Base-by-base conservation (phyloP, 1,140 invertebrate genomes). In the Plectus sambesii region DNA sequence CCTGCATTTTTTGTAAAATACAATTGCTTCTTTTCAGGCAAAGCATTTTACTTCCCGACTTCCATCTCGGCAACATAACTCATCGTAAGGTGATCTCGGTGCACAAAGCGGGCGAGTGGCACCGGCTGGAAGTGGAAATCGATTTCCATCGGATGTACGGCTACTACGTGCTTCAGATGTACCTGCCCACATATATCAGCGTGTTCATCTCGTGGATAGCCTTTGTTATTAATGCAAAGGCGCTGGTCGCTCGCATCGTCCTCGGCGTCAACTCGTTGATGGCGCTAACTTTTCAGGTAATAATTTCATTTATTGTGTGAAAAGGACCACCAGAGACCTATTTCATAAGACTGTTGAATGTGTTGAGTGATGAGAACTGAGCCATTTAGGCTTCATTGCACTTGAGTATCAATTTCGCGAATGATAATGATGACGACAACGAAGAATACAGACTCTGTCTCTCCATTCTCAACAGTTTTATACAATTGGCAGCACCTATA, bases 61-160 rank as follows among this genome's bases (percentile, higher is more conserved):
- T 59, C 44, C 26, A 43, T 22, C 20, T 66, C 9, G 45, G 40
- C 12, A 26, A 38, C 17, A 43, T 61, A 63, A 19, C 60, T 65
- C 38, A 63, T 53, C 19, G n/a, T n/a, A n/a, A n/a, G n/a, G n/a
- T n/a, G n/a, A n/a, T n/a, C n/a, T n/a, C n/a, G n/a, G n/a, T n/a
- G n/a, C n/a, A 66, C 51, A 66, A 66, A 49, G 63, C 63, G 12
- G 63, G 63, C 5, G 57, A 66, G 45, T 66, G 63, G 63, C 67
- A 69, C 49, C 44, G 63, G 2, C 40, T 66, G 12, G 67, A 62
- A n/a, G 51, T 68, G 8, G 66, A 69, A 36, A 45, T 67, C 19
- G 41, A 41, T 5, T 69, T 67, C 36, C 49, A 53, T 24, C 50
- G 64, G 27, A 47, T 50, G n/a, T 67, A 67, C 43, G 58, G 63